phyloP scores from a whole-genome alignment of 2,888 invertebrate species.

The Drosophila nigricruria region DNA sequence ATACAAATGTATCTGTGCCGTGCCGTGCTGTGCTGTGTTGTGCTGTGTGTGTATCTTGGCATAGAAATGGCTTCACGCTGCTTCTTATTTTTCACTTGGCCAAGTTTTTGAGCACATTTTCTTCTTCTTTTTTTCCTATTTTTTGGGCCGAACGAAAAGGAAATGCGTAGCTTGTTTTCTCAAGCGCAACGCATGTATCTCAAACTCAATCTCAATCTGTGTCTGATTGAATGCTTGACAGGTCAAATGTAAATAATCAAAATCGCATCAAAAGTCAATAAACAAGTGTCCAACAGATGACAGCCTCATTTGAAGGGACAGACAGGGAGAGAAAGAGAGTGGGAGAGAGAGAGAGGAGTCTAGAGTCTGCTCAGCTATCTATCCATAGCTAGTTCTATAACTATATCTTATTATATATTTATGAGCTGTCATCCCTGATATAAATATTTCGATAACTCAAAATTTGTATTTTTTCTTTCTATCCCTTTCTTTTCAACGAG shows the following conservation, averaged over 20 bases:
- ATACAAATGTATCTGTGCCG: conserved; percentile 43
- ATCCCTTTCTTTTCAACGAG: conserved; percentile 35
- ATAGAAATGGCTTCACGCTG: conserved; percentile 52
- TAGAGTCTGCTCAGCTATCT: no score
- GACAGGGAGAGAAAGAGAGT: no score
- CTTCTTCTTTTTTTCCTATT: not conserved
- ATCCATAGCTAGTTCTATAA: no score
- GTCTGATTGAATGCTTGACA: conserved; percentile 32
- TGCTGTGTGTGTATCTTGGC: conserved; percentile 68
- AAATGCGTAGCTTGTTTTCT: conserved; percentile 29
- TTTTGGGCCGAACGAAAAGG: conserved; percentile 7
- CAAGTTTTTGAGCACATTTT: conserved; percentile 45
- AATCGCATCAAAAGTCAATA: conserved; percentile 25
- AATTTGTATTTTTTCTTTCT: not conserved
- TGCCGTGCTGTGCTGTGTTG: conserved; percentile 64
- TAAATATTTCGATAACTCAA: not conserved
- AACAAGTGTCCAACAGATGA: conserved; percentile 43
- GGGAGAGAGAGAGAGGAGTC: no score
- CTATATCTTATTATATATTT: no score
- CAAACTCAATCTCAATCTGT: not conserved
- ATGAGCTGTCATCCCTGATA: no score
- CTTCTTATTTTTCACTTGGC: conserved; percentile 40
- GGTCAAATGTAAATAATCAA: conserved; percentile 40
- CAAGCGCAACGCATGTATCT: conserved; percentile 19
- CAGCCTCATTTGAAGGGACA: conserved; percentile 32